Percentiles rank a stretch among this genome's conserved stretches.
phyloP scores from a whole-genome alignment of 2,113 vertebrate species.

The Labeo catla region DNA sequence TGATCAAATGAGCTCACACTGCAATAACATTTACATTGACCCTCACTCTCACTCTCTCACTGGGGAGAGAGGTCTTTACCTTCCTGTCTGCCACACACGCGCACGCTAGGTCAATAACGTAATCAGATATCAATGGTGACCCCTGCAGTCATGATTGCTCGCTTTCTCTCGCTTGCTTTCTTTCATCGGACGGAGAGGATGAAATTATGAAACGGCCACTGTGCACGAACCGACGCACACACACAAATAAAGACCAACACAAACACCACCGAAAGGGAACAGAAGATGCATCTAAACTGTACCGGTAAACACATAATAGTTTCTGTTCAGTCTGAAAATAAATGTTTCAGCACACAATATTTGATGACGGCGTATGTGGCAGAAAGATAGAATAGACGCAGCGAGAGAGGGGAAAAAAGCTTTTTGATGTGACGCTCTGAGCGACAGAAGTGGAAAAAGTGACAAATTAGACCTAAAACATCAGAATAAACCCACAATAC shows the following conservation, averaged over 20 bases:
- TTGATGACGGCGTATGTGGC: background rate
- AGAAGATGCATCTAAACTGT: background rate
- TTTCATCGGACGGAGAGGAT: slow-evolving; percentile 64
- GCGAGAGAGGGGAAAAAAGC: slow-evolving; percentile 39
- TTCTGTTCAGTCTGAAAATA: background rate
- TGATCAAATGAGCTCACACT: slow-evolving; percentile 85
- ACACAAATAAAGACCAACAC: slow-evolving; percentile 38
- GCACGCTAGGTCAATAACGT: slow-evolving; percentile 78
- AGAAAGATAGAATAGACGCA: slow-evolving; percentile 40
- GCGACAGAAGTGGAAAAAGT: slow-evolving; percentile 78
- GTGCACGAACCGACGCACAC: slow-evolving; percentile 40
- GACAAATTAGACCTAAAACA: slow-evolving; percentile 77
- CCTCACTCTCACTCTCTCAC: slow-evolving; percentile 59
- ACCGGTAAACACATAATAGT: slow-evolving; percentile 16
- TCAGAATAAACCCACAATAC: slow-evolving; percentile 47
- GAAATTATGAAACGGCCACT: slow-evolving; percentile 66
- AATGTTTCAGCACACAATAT: slow-evolving; percentile 1
- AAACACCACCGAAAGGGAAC: background rate
- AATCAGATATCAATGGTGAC: slow-evolving; percentile 79
- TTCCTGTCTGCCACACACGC: slow-evolving; percentile 55
- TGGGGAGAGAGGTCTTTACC: slow-evolving; percentile 47
- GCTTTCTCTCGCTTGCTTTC: slow-evolving; percentile 58
- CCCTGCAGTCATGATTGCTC: slow-evolving; percentile 67
- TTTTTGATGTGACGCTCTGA: slow-evolving; percentile 76
- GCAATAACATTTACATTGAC: slow-evolving; percentile 88